Conservation (phyloP, 2,888 invertebrate species). For the Stenodema calcarata region DNA sequence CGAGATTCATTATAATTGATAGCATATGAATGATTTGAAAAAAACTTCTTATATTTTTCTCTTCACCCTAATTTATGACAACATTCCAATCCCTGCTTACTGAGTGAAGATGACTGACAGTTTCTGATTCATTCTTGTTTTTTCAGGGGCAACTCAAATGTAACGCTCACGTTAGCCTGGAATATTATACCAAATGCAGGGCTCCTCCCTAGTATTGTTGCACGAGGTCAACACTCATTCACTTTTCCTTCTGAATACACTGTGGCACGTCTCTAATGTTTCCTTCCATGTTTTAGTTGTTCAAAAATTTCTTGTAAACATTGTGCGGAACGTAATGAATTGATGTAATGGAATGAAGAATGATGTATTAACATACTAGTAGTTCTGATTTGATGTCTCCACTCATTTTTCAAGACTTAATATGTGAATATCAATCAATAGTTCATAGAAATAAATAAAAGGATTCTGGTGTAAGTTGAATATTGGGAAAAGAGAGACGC, state of each 20-base stretch:
- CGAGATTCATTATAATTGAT: too few relatives aligned
- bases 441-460: background rate
- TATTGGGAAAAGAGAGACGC: too few relatives aligned
- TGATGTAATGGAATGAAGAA: background rate
- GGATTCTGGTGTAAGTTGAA: background rate
- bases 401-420: background rate
- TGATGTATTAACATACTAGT: background rate
- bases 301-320: background rate
- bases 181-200: constrained; percentile 99
- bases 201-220: constrained; percentile 84
- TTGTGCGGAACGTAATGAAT: background rate
- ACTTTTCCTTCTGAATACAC: constrained; percentile 91
- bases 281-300: background rate
- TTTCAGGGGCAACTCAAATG: constrained; percentile 88
- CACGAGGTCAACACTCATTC: constrained; percentile 83
- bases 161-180: constrained; percentile 94
- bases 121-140: constrained; percentile 52
- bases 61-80: too few relatives aligned
- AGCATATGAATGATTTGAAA: too few relatives aligned
- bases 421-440: background rate
- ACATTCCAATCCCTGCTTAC: too few relatives aligned
- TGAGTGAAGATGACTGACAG: background rate
- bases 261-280: constrained; percentile 61
- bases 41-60: too few relatives aligned
- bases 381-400: background rate